phyloP scores from a whole-genome alignment of 23 tunicate genomes.

The Aplidium turbinatum region DNA sequence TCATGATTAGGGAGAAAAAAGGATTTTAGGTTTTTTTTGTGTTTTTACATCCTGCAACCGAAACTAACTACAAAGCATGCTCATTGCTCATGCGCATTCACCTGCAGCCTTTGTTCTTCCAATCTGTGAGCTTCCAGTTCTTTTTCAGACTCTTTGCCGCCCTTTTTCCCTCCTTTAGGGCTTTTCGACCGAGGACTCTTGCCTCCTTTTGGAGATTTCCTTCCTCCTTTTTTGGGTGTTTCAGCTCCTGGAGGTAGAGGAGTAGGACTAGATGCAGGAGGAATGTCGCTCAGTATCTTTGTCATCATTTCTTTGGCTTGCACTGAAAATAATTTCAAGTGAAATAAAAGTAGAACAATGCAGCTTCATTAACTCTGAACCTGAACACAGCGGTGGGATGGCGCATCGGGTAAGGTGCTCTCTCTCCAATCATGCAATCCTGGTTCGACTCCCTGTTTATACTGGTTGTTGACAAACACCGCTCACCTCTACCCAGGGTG shows the following conservation, averaged over 20 bases:
- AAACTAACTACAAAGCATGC: background rate
- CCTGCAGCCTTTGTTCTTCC: constrained; percentile 81
- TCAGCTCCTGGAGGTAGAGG: constrained; percentile 85
- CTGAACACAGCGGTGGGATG: no score
- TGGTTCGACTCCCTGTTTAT: no score
- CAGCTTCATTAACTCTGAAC: no score
- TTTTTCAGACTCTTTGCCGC: constrained; percentile 55
- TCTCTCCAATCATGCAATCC: no score
- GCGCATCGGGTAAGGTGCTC: no score
- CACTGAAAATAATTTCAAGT: constrained; percentile 61
- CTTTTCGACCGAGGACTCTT: constrained; percentile 45
- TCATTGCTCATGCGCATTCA: no score
- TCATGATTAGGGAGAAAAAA: no score
- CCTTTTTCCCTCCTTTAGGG: constrained; percentile 64
- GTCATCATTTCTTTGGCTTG: constrained; percentile 44
- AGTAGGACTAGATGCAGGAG: constrained; percentile 68
- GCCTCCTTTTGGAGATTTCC: constrained; percentile 51
- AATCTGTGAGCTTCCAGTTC: constrained; percentile 72
- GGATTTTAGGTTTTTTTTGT: no score
- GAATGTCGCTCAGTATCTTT: constrained; percentile 66
- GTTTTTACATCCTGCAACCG: no score
- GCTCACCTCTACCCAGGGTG: no score
- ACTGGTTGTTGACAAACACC: no score
- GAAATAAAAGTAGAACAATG: no score
- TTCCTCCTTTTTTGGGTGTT: constrained; percentile 67